Evolutionary conservation across 2,888 invertebrate species (phyloP).

Genomic region (Pomacea canaliculata): DNA sequence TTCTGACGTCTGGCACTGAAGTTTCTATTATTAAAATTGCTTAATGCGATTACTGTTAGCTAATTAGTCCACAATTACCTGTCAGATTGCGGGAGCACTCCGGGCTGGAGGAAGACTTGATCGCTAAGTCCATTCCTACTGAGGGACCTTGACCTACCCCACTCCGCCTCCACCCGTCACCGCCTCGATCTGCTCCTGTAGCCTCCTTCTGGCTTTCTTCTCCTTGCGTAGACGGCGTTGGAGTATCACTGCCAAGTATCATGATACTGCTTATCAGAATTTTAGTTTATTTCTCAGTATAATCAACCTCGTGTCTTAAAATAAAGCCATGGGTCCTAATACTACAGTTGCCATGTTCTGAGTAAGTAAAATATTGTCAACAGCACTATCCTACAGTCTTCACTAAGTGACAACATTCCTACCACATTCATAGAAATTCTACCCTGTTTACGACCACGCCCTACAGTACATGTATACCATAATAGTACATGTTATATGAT

Average conservation of each 20-base stretch:
- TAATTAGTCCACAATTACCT: not conserved
- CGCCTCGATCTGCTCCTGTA: constrained; percentile 41
- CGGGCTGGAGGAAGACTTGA: constrained; percentile 19
- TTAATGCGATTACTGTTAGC: too few species aligned
- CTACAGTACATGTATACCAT: too few species aligned
- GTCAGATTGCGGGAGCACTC: constrained; percentile 1
- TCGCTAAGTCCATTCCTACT: constrained; percentile 20
- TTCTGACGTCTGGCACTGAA: too few species aligned
- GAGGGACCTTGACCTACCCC: not conserved
- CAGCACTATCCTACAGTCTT: too few species aligned
- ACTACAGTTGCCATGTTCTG: too few species aligned
- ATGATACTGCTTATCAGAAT: not conserved
- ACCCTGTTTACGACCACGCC: too few species aligned
- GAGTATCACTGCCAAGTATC: constrained; percentile 40
- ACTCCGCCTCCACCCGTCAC: not conserved
- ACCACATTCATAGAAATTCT: too few species aligned
- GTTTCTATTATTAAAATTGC: too few species aligned
- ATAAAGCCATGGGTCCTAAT: not conserved
- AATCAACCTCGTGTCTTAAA: not conserved
- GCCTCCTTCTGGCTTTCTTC: constrained; percentile 42
- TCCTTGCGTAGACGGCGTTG: constrained; percentile 51
- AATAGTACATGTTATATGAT: too few species aligned
- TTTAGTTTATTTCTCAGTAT: not conserved
- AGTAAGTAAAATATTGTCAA: too few species aligned
- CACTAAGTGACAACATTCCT: too few species aligned